Evolutionary conservation across 2,797 vertebrate genomes (phyloP).

Genomic region (Acanthis flammea): DNA sequence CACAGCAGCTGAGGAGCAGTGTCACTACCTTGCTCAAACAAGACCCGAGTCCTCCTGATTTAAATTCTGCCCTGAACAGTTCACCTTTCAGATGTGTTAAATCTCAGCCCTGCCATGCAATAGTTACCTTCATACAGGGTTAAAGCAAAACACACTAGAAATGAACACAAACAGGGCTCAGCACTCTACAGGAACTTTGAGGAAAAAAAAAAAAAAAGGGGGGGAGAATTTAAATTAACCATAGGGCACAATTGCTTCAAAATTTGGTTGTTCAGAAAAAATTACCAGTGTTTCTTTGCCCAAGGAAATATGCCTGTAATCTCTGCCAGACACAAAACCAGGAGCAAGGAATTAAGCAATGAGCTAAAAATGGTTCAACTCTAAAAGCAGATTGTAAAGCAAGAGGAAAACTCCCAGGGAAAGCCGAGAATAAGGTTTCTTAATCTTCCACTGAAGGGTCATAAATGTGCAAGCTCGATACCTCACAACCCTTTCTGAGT

Average conservation of each 20-base stretch:
- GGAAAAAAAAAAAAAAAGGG: background rate
- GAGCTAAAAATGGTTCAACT: constrained; percentile 28
- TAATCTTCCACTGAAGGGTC: constrained; percentile 9
- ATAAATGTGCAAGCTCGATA: constrained; percentile 46
- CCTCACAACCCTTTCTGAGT: constrained; percentile 48
- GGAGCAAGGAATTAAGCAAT: constrained; percentile 11
- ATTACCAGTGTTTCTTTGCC: background rate
- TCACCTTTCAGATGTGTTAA: background rate
- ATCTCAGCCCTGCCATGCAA: background rate
- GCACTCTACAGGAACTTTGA: background rate
- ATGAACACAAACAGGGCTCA: background rate
- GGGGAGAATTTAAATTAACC: background rate
- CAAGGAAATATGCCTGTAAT: constrained; percentile 4
- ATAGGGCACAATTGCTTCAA: background rate
- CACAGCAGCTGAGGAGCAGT: background rate
- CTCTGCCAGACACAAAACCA: constrained; percentile 21
- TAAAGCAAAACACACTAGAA: background rate
- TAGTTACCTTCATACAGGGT: background rate
- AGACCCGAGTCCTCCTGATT: background rate
- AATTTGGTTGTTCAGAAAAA: constrained; percentile 9
- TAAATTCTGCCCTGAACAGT: background rate
- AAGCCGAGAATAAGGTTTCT: background rate
- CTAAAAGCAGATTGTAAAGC: background rate
- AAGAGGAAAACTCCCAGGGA: background rate
- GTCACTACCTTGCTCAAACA: background rate